A percentile compares a stretch with the other conserved stretches of the same genome.
Conservation (phyloP, 2,113 vertebrate genomes). For the Malurus alboscapulatus region DNA sequence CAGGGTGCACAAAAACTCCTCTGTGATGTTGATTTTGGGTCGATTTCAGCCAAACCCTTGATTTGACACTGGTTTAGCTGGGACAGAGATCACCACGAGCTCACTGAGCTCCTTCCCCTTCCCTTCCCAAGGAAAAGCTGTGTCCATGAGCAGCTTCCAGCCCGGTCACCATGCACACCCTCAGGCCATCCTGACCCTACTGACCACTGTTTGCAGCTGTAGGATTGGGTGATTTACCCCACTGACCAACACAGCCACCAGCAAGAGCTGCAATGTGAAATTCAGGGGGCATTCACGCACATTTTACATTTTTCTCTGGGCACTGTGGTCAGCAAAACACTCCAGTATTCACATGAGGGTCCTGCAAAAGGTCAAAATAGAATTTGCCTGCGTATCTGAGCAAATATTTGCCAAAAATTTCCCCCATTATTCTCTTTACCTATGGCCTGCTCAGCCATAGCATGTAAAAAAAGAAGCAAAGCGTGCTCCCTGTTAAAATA, state of each 20-base stretch:
- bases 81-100: not conserved
- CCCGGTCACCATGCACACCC: not conserved
- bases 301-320: conserved; percentile 16
- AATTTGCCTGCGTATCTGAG: conserved; percentile 8
- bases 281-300: not conserved
- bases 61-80: not conserved
- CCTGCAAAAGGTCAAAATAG: conserved; percentile 9
- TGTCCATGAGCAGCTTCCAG: not conserved
- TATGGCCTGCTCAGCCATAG: not conserved
- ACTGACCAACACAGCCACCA: not conserved
- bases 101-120: not conserved
- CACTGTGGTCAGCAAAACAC: not conserved
- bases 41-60: not conserved
- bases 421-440: not conserved
- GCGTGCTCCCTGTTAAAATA: not conserved
- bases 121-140: not conserved
- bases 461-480: not conserved
- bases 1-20: not conserved
- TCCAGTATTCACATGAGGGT: conserved; percentile 12
- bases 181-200: not conserved
- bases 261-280: not conserved
- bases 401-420: conserved; percentile 49
- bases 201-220: not conserved
- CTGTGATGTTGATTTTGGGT: not conserved
- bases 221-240: not conserved